phyloP scores from a whole-genome alignment of 2,888 invertebrate genomes.

The Pteria penguin region DNA sequence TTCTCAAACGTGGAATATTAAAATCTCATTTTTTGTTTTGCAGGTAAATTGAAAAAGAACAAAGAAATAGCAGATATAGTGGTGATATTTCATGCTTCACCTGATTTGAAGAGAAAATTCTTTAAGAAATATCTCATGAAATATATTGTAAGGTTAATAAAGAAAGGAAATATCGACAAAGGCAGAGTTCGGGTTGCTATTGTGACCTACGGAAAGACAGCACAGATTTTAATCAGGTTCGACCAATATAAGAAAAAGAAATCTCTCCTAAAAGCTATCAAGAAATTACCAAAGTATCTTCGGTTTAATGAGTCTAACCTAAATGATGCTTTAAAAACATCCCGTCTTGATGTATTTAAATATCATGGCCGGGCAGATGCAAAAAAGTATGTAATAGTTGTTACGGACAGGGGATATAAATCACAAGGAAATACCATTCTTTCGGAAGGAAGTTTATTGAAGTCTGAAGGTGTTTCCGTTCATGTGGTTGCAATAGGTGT shows the following conservation, averaged over 20 bases:
- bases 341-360: constrained; percentile 47
- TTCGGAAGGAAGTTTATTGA: constrained; percentile 39
- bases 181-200: constrained; percentile 67
- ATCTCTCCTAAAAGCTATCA: constrained; percentile 43
- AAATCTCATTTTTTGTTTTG: too few species aligned
- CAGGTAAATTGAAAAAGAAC: too few species aligned
- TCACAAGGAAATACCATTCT: constrained; percentile 26
- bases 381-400: constrained; percentile 48
- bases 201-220: constrained; percentile 74
- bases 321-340: constrained; percentile 41
- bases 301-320: constrained; percentile 47
- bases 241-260: constrained; percentile 41
- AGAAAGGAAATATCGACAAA: constrained; percentile 54
- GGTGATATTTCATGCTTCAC: constrained; percentile 56
- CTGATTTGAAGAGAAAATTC: constrained; percentile 46
- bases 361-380: constrained; percentile 46
- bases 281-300: constrained; percentile 49
- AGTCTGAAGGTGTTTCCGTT: constrained; percentile 40
- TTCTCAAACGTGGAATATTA: too few species aligned
- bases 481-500: constrained; percentile 49
- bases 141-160: constrained; percentile 56
- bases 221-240: constrained; percentile 48
- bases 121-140: constrained; percentile 55
- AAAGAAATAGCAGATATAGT: constrained; percentile 54
- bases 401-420: constrained; percentile 53